A percentile compares a stretch with the other conserved stretches of the same genome.
These are phyloP conservation scores for Poecilia gillii DNA, from an alignment of 2,797 vertebrate genomes.

Conservation along the genomic window DNA sequence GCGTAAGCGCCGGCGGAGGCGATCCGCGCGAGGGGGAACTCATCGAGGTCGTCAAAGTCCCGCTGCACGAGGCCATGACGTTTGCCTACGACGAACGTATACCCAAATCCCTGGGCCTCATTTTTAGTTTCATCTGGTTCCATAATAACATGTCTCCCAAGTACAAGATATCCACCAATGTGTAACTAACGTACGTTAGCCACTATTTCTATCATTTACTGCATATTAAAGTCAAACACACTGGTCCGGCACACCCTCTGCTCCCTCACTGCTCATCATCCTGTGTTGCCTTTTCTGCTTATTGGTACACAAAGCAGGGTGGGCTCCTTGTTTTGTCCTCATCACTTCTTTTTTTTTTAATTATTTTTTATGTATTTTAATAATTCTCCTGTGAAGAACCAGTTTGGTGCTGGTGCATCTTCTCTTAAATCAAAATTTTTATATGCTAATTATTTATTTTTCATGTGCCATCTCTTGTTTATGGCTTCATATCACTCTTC, in stretches of 20 bases:
- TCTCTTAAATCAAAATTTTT: constrained; percentile 2
- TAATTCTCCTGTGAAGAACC: constrained; percentile 40
- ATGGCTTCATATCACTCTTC: constrained; percentile 62
- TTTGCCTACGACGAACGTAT: constrained; percentile 87
- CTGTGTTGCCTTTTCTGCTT: constrained; percentile 65
- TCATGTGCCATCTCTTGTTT: constrained; percentile 61
- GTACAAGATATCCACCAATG: constrained; percentile 88
- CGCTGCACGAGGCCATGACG: constrained; percentile 88
- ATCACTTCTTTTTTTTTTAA: constrained; percentile 36
- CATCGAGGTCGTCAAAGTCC: constrained; percentile 91
- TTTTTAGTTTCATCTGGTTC: constrained; percentile 95
- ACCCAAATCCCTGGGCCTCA: constrained; percentile 91
- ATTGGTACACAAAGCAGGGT: constrained; percentile 64
- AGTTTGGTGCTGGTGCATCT: constrained; percentile 64
- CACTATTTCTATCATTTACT: constrained; percentile 48
- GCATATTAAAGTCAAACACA: constrained; percentile 63
- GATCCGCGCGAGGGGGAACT: constrained; percentile 89
- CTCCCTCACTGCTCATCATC: constrained; percentile 56
- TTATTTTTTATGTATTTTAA: constrained; percentile 43
- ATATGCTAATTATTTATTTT: constrained; percentile 23
- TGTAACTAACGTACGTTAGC: constrained; percentile 70
- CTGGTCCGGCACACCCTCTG: constrained; percentile 59
- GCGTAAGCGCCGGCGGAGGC: constrained; percentile 85
- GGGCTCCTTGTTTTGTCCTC: constrained; percentile 51
- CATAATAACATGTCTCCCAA: constrained; percentile 89